Evolutionary conservation across 2,888 invertebrate species (phyloP).

Genomic region (Mythimna loreyi): DNA sequence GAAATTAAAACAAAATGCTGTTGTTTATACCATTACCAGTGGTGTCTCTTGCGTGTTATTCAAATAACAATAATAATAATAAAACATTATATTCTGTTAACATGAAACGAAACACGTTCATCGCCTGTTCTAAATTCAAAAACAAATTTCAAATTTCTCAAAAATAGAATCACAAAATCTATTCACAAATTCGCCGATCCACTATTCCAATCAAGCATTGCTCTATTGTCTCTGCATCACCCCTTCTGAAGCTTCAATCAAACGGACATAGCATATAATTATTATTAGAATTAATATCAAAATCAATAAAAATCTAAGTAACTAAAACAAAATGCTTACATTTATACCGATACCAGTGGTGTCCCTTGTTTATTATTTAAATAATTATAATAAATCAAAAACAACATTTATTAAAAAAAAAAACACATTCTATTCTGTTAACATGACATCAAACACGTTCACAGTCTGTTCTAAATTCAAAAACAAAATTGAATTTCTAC

Average conservation of each 20-base stretch:
- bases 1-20: no score
- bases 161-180: constrained; percentile 9
- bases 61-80: no score
- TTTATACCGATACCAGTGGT: no score
- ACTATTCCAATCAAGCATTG: constrained; percentile 19
- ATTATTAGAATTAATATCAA: no score
- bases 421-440: not conserved
- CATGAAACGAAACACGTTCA: not conserved
- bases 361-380: no score
- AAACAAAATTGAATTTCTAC: constrained; percentile 2
- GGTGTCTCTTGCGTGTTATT: no score
- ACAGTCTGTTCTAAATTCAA: not conserved
- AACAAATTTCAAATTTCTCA: not conserved
- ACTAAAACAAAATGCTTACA: no score
- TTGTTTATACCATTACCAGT: no score
- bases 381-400: no score
- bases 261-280: constrained; percentile 39
- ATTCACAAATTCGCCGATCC: constrained; percentile 8
- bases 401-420: no score
- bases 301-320: no score
- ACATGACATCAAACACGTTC: not conserved
- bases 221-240: constrained; percentile 40
- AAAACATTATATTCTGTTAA: not conserved
- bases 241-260: constrained; percentile 55
- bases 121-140: not conserved